Percentiles rank a stretch among this genome's conserved stretches.
phyloP scores from a whole-genome alignment of 2,113 vertebrate species.

The Paradoxurus hermaphroditus region DNA sequence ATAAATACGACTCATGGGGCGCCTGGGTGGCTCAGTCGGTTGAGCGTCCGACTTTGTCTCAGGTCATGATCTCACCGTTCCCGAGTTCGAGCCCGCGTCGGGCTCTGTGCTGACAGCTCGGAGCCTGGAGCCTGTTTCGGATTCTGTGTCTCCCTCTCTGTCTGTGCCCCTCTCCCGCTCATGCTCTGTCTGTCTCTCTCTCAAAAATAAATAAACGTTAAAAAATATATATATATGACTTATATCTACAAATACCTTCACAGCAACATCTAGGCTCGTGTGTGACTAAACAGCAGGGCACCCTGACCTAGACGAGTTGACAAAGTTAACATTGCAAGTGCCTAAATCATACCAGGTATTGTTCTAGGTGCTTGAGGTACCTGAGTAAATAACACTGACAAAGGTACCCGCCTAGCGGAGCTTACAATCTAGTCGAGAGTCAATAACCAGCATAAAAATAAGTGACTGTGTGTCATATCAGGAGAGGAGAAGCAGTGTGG shows the following conservation, averaged over 20 bases:
- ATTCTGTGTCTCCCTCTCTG: too few species aligned
- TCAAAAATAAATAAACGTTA: too few species aligned
- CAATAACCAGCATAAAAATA: not conserved
- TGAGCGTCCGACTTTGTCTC: too few species aligned
- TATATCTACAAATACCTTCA: not conserved
- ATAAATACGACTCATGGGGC: not conserved
- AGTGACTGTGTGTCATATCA: not conserved
- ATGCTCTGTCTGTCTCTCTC: too few species aligned
- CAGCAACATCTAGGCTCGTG: not conserved
- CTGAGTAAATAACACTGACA: not conserved
- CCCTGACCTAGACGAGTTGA: not conserved
- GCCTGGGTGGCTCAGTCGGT: too few species aligned
- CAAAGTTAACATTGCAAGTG: not conserved
- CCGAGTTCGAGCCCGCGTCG: too few species aligned
- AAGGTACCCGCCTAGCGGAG: not conserved
- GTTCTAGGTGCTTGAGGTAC: not conserved
- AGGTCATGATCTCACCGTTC: too few species aligned
- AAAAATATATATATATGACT: not conserved
- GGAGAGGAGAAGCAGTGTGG: not conserved
- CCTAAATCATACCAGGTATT: not conserved
- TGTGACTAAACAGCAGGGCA: not conserved
- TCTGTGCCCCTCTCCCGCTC: too few species aligned
- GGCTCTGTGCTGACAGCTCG: too few species aligned
- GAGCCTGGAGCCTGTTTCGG: too few species aligned
- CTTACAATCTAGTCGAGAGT: not conserved